Percentiles rank a stretch among this genome's conserved stretches.
These are phyloP conservation scores for Thalassarche chlororhynchos DNA, from an alignment of 2,113 vertebrate genomes.

Conservation along the genomic window DNA sequence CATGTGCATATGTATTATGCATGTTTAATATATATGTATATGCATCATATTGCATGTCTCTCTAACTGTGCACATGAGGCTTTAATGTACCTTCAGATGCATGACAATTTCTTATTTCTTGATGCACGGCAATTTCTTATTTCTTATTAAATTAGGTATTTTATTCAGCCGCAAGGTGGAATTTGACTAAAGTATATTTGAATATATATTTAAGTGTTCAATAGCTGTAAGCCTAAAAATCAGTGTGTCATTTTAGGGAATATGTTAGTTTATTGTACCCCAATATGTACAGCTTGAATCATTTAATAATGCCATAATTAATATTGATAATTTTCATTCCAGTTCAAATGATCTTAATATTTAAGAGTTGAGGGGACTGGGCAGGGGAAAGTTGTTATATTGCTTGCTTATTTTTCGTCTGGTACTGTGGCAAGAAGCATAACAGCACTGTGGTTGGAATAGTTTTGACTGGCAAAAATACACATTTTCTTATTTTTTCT, in stretches of 20 bases:
- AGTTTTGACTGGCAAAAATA: not conserved
- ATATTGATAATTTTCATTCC: not conserved
- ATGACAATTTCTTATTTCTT: not conserved
- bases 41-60: not conserved
- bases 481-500: not conserved
- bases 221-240: not conserved
- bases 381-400: not conserved
- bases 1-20: not conserved
- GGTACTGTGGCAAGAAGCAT: not conserved
- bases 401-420: not conserved
- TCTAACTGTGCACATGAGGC: not conserved
- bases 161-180: not conserved
- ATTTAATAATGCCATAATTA: not conserved
- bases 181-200: not conserved
- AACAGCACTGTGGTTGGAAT: not conserved
- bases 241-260: not conserved
- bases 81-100: not conserved
- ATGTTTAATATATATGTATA: not conserved
- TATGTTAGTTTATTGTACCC: not conserved
- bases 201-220: not conserved
- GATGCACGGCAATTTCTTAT: not conserved
- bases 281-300: not conserved
- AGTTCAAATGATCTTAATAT: not conserved
- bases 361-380: not conserved
- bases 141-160: not conserved